Conservation (phyloP, 2,113 vertebrate species). For the Hippocampus barbouri region DNA sequence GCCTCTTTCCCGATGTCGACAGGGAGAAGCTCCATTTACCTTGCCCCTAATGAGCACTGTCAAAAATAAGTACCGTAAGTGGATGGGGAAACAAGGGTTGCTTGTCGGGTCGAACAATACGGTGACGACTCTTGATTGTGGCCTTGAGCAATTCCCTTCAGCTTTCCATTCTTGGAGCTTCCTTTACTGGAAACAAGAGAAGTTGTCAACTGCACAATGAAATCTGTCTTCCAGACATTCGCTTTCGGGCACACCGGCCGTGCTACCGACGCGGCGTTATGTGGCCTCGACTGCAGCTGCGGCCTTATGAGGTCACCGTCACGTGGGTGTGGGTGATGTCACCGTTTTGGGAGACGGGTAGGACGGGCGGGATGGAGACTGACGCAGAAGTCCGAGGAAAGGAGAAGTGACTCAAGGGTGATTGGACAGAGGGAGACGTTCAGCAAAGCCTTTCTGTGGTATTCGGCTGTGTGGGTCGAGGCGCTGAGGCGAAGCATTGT, state of each 20-base stretch:
- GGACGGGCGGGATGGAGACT: slow-evolving; percentile 17
- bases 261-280: slow-evolving; percentile 36
- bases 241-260: slow-evolving; percentile 27
- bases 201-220: background rate
- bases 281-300: slow-evolving; percentile 53
- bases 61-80: no score
- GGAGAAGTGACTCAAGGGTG: slow-evolving; percentile 26
- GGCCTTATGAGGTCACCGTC: slow-evolving; percentile 45
- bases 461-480: slow-evolving; percentile 54
- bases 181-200: background rate
- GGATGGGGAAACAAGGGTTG: no score
- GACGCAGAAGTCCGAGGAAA: slow-evolving; percentile 39
- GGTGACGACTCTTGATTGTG: background rate
- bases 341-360: slow-evolving; percentile 26
- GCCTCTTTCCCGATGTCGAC: no score
- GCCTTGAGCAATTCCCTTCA: background rate
- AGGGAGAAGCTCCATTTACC: no score
- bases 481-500: slow-evolving; percentile 54
- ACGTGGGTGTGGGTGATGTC: slow-evolving; percentile 55
- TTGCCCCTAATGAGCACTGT: no score
- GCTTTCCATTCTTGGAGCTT: background rate
- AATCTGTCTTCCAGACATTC: background rate
- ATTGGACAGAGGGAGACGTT: slow-evolving; percentile 38
- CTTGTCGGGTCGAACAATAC: no score
- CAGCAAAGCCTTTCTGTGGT: slow-evolving; percentile 30